phyloP scores from a whole-genome alignment of 2,113 vertebrate species.

The Scomber japonicus region DNA sequence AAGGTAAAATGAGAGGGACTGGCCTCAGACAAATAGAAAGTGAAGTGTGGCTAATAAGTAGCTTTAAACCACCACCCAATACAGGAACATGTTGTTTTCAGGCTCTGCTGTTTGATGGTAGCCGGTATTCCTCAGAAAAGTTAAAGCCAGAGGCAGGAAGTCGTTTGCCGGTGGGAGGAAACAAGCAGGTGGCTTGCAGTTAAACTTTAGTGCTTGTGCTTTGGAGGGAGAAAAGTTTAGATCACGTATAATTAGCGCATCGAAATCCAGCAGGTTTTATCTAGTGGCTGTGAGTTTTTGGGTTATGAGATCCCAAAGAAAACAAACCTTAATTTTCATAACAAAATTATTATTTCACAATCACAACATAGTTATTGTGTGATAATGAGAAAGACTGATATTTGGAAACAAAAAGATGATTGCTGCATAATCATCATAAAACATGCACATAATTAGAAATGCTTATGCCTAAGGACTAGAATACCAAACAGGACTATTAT shows the following conservation, averaged over 20 bases:
- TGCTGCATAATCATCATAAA: no score
- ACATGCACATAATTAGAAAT: no score
- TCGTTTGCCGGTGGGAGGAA: background rate
- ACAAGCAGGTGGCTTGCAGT: conserved; percentile 29
- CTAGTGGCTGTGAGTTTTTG: background rate
- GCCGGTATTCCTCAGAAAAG: conserved; percentile 24
- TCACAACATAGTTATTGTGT: background rate
- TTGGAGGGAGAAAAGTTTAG: background rate
- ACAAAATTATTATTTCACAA: background rate
- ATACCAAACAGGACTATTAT: background rate
- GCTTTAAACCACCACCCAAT: background rate
- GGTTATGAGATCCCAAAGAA: background rate
- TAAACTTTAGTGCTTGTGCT: conserved; percentile 26
- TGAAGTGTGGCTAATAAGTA: conserved; percentile 30
- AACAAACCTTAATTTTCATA: background rate
- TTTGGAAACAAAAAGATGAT: no score
- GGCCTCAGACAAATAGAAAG: background rate
- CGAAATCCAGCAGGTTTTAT: background rate
- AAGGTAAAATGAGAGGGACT: background rate
- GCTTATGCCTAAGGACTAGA: no score
- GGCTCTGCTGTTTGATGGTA: conserved; percentile 31
- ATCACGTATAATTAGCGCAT: background rate
- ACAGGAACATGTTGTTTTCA: conserved; percentile 13
- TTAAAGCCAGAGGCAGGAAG: conserved; percentile 27
- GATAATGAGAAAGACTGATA: background rate